Base-by-base conservation (phyloP, 2,888 invertebrate species). In the Syritta pipiens region DNA sequence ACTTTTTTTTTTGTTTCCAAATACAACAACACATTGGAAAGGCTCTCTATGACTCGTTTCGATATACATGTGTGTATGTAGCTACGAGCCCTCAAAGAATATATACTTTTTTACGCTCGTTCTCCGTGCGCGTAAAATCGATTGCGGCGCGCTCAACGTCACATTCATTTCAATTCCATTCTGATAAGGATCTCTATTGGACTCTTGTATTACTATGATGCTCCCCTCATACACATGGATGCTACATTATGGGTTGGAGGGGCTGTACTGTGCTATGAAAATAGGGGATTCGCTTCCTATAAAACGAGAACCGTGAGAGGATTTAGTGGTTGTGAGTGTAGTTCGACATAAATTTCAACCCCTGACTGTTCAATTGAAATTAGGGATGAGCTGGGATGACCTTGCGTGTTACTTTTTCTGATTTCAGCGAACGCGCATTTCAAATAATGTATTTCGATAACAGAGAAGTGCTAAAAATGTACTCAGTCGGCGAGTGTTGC, bases 131-230 rank as follows among this genome's bases (percentile, higher is more conserved):
- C 81, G 81, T 81, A 81, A 81, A 81, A 81, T 81, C 81, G 81
- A 81, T 81, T 68, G 74, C 60, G 74, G 79, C 62, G 67, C 68
- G 68, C 68, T 81, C 81, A 75, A 81, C 69, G 59, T 63, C 63
- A 75, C 81, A 81, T 81, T 81, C 81, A 81, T 81, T 81, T 75
- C 59, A 68, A 75, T 75, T 67, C 81, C 81, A 81, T 75, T 81
- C 75, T 75, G 81, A 81, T 81, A 81, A 75, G 81, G 32, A 81
- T 81, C 75, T 69, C 69, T 42, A 14, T 81, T 79, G 53, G 48
- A 37, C 46, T 48, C 48, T 60, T 59, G 76, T 71, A 62, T 68
- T 79, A 79, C 67, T 68, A 74, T 74, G 48, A 55, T 53, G 60
- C 44, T 46, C n/a, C n/a, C n/a, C n/a, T n/a, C 37, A 30, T 40